A percentile compares a stretch with the other conserved stretches of the same genome.
These are phyloP conservation scores for Drosophila aldrichi DNA, from an alignment of 2,888 invertebrate genomes.

Conservation along the genomic window DNA sequence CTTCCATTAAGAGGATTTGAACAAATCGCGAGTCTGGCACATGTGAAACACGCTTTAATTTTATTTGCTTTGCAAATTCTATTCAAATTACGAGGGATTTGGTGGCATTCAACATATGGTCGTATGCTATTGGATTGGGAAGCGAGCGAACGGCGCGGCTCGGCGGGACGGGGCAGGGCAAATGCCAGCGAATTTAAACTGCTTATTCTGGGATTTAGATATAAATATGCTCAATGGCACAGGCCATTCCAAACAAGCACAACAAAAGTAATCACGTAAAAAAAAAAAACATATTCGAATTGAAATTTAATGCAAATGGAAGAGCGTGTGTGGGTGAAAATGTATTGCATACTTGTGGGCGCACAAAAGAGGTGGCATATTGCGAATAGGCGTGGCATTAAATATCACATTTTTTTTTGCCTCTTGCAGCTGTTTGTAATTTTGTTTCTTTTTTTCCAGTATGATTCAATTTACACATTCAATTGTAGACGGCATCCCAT, in stretches of 20 bases:
- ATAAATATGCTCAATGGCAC: constrained; percentile 61
- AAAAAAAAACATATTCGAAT: constrained; percentile 55
- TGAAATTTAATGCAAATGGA: constrained; percentile 80
- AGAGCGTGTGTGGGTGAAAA: constrained; percentile 21
- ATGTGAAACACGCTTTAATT: constrained; percentile 57
- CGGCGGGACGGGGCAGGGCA: constrained; percentile 2
- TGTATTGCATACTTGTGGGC: constrained; percentile 60
- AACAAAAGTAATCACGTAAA: constrained; percentile 57
- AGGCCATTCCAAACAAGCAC: constrained; percentile 34
- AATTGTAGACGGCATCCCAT: constrained; percentile 6
- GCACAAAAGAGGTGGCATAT: constrained; percentile 15
- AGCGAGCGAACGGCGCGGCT: neutral
- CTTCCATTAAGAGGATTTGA: constrained; percentile 61
- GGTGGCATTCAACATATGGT: constrained; percentile 75
- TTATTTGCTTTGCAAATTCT: constrained; percentile 72
- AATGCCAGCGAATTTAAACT: constrained; percentile 64
- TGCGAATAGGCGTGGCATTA: constrained; percentile 38
- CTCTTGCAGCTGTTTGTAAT: constrained; percentile 5
- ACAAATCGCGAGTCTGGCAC: constrained; percentile 36
- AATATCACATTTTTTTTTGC: constrained; percentile 35
- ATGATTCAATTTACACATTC: constrained; percentile 52
- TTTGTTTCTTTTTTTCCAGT: constrained; percentile 15
- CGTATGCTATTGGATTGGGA: constrained; percentile 6
- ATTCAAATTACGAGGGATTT: constrained; percentile 77
- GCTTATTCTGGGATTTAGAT: constrained; percentile 78